Conservation (phyloP, 2,888 invertebrate species). For the Cylindroiulus punctatus region DNA sequence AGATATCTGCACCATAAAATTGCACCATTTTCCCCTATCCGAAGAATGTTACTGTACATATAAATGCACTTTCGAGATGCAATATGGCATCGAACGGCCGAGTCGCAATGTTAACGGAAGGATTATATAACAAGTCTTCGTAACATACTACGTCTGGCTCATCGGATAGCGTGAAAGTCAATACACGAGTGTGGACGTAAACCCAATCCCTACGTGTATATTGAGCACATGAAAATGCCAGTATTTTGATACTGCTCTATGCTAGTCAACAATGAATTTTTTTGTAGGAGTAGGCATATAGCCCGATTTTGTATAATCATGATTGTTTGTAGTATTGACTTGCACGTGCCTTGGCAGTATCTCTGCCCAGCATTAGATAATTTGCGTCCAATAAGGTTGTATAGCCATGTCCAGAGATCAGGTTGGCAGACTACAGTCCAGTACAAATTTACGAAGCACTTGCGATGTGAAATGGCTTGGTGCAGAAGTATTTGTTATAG, state of each 20-base stretch:
- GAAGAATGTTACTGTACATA: not conserved
- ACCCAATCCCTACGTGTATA: not conserved
- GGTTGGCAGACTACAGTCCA: no score
- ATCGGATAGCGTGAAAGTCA: not conserved
- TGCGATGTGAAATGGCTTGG: not conserved
- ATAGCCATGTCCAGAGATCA: not conserved
- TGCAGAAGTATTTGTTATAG: not conserved
- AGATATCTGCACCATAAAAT: not conserved
- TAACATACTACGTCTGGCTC: not conserved
- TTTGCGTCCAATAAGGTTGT: not conserved
- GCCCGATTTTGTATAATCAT: not conserved
- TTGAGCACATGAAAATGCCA: conserved; percentile 2
- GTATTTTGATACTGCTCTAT: conserved; percentile 43
- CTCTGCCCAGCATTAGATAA: not conserved
- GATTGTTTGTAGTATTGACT: not conserved
- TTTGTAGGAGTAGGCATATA: conserved; percentile 6
- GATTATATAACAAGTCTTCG: not conserved
- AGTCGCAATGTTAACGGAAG: no score
- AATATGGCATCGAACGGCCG: no score
- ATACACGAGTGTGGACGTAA: not conserved
- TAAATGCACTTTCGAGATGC: not conserved
- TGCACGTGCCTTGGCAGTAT: conserved; percentile 6
- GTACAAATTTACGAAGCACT: not conserved
- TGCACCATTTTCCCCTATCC: not conserved
- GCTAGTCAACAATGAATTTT: not conserved